Evolutionary conservation across 2,797 vertebrate genomes (phyloP).

Genomic region (Labroides dimidiatus): DNA sequence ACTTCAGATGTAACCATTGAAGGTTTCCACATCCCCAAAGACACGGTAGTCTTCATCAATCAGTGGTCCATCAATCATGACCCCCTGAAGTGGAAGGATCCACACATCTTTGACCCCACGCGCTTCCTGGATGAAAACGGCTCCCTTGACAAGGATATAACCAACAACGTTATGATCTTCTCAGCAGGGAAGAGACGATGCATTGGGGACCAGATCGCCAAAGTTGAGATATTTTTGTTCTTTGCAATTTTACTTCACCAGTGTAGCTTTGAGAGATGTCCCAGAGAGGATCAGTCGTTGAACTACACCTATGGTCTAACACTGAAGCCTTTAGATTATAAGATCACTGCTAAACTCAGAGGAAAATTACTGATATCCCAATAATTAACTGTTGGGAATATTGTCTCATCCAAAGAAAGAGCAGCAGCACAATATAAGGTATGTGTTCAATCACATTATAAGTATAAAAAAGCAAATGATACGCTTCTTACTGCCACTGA

Average conservation of each 20-base stretch:
- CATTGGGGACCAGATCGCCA: slow-evolving; percentile 85
- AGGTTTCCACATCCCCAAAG: slow-evolving; percentile 84
- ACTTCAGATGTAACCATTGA: slow-evolving; percentile 81
- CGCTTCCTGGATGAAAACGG: slow-evolving; percentile 81
- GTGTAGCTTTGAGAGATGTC: slow-evolving; percentile 82
- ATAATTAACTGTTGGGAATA: slow-evolving; percentile 31
- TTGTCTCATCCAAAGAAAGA: not conserved
- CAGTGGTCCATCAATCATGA: slow-evolving; percentile 90
- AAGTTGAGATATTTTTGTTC: slow-evolving; percentile 86
- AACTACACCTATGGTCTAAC: slow-evolving; percentile 83
- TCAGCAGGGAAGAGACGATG: slow-evolving; percentile 85
- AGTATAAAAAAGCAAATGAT: not conserved
- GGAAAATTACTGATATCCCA: slow-evolving; percentile 38
- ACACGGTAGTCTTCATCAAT: slow-evolving; percentile 88
- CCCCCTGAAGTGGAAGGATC: slow-evolving; percentile 82
- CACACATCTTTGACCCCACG: slow-evolving; percentile 79
- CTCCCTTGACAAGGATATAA: slow-evolving; percentile 79
- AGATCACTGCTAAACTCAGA: slow-evolving; percentile 74
- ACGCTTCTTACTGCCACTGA: slow-evolving; percentile 9
- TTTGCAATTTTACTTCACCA: slow-evolving; percentile 85
- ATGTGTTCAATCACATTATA: slow-evolving; percentile 35
- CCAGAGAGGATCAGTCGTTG: slow-evolving; percentile 74
- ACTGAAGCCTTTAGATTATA: slow-evolving; percentile 83
- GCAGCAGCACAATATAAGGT: slow-evolving; percentile 33
- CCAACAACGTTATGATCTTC: slow-evolving; percentile 85